These are phyloP conservation scores for Gambelia wislizenii DNA, from an alignment of 2,797 vertebrate species.

Conservation along the genomic window DNA sequence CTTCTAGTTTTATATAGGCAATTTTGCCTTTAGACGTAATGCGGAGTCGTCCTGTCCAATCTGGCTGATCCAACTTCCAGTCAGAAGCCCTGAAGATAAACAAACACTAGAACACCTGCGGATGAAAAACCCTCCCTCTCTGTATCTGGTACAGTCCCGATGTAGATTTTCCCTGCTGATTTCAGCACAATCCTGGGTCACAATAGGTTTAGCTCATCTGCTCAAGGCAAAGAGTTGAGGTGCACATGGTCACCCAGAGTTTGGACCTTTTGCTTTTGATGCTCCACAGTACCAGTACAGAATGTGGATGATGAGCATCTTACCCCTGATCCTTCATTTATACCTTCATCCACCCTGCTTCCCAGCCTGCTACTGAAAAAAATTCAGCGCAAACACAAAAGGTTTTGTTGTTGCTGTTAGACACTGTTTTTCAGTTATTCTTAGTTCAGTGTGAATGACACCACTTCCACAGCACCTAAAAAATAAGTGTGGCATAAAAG, in stretches of 20 bases:
- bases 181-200: background rate
- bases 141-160: background rate
- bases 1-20: slow-evolving; percentile 93
- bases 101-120: background rate
- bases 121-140: background rate
- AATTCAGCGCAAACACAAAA: background rate
- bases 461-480: background rate
- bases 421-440: background rate
- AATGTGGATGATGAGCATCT: background rate
- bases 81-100: slow-evolving; percentile 88
- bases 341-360: background rate
- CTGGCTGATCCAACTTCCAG: slow-evolving; percentile 95
- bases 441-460: background rate
- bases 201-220: background rate
- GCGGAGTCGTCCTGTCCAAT: slow-evolving; percentile 94
- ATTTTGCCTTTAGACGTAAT: slow-evolving; percentile 93
- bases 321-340: background rate
- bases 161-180: background rate
- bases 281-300: background rate
- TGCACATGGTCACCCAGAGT: background rate
- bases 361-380: no score
- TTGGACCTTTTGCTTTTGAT: background rate
- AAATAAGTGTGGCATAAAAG: background rate
- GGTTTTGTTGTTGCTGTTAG: no score
- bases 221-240: no score